A percentile compares a stretch with the other conserved stretches of the same genome.
These are phyloP conservation scores for Atherinosoma microstoma DNA, from an alignment of 2,797 vertebrate genomes.

Conservation along the genomic window DNA sequence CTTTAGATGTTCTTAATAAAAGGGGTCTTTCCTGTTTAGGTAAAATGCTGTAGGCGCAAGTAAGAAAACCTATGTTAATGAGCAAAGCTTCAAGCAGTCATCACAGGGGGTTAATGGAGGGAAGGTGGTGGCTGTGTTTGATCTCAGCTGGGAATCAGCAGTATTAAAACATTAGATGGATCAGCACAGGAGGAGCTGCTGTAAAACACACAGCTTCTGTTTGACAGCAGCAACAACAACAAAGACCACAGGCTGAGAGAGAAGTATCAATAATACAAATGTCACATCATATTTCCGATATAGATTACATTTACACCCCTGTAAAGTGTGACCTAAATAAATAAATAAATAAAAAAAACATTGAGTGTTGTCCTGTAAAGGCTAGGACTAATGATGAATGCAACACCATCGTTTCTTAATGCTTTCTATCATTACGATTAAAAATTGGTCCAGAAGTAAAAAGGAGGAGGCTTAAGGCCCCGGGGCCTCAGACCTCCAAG, in stretches of 20 bases:
- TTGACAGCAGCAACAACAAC: conserved; percentile 17
- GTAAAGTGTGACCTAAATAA: background rate
- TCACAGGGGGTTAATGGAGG: conserved; percentile 43
- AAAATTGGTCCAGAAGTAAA: background rate
- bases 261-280: conserved; percentile 1
- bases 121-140: conserved; percentile 57
- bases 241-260: conserved; percentile 29
- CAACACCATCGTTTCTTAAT: background rate
- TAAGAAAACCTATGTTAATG: conserved; percentile 48
- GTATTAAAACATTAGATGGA: conserved; percentile 62
- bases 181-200: conserved; percentile 47
- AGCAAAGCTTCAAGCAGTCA: conserved; percentile 47
- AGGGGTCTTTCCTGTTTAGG: conserved; percentile 37
- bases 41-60: conserved; percentile 34
- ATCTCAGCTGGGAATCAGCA: conserved; percentile 61
- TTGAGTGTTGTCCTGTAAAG: background rate
- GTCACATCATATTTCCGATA: background rate
- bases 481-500: too few species aligned
- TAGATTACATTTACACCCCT: background rate
- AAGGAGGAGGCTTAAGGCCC: background rate
- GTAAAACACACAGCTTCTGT: conserved; percentile 55
- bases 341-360: background rate
- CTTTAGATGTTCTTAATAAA: conserved; percentile 8
- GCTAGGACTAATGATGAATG: background rate
- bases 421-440: background rate